Percentiles rank a stretch among this genome's conserved stretches.
Conservation (phyloP, 2,797 vertebrate genomes). For the Rhynchotus rufescens region DNA sequence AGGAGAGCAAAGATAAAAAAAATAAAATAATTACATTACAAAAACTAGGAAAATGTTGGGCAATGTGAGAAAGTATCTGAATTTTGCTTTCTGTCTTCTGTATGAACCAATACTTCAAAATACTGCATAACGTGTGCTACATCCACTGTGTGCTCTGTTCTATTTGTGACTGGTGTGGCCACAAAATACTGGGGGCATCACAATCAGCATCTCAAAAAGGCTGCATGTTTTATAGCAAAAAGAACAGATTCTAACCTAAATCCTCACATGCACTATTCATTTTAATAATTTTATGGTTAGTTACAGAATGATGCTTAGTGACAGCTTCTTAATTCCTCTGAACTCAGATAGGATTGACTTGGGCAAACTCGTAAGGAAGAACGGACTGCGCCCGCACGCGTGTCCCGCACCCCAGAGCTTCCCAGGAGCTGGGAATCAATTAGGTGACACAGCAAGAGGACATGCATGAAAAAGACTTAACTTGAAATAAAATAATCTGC, state of each 20-base stretch:
- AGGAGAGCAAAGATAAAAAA: background rate
- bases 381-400: background rate
- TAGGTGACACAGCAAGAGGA: slow-evolving; percentile 64
- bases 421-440: slow-evolving; percentile 43
- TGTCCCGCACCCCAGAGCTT: background rate
- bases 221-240: background rate
- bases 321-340: background rate
- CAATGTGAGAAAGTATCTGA: background rate
- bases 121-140: background rate
- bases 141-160: background rate
- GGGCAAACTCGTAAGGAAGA: background rate
- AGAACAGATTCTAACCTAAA: background rate
- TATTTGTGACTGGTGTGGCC: background rate
- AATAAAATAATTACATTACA: background rate
- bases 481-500: slow-evolving; percentile 66
- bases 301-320: background rate
- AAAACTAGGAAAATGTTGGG: background rate
- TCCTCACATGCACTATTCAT: background rate
- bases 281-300: background rate
- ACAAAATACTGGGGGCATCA: background rate
- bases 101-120: background rate
- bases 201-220: background rate
- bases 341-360: background rate
- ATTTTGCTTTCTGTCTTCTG: background rate
- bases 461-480: slow-evolving; percentile 28